phyloP scores from a whole-genome alignment of 2,113 vertebrate genomes.

The Sinocyclocheilus anshuiensis region DNA sequence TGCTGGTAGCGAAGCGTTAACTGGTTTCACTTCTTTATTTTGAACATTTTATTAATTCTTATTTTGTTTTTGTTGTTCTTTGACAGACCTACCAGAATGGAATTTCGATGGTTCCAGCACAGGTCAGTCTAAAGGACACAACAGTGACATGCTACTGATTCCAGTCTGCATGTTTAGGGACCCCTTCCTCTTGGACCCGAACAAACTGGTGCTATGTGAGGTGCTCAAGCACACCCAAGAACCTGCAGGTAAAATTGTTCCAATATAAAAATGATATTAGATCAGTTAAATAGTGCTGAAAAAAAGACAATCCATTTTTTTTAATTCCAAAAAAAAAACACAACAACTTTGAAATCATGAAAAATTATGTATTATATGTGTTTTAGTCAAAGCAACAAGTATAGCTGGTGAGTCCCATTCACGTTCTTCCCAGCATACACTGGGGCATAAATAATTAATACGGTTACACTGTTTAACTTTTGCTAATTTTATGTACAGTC shows the following conservation, averaged over 20 bases:
- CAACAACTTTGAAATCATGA: background rate
- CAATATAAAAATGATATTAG: background rate
- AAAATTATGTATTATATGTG: too few relatives aligned
- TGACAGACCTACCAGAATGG: slow-evolving; percentile 78
- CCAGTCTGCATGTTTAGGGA: slow-evolving; percentile 78
- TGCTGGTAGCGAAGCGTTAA: slow-evolving; percentile 64
- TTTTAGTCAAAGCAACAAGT: too few relatives aligned
- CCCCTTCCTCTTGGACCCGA: slow-evolving; percentile 75
- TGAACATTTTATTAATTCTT: background rate
- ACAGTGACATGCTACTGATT: slow-evolving; percentile 86
- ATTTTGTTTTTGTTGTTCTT: background rate
- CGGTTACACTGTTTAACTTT: background rate
- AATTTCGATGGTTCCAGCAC: slow-evolving; percentile 79
- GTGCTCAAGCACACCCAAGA: slow-evolving; percentile 78
- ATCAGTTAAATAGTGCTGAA: background rate
- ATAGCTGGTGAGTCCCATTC: background rate
- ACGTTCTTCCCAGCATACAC: background rate
- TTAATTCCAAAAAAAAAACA: too few relatives aligned
- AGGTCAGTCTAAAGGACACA: slow-evolving; percentile 75
- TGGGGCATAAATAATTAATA: background rate
- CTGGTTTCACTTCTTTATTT: background rate
- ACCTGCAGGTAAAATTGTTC: slow-evolving; percentile 69
- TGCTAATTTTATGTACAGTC: background rate
- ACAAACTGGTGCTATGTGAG: slow-evolving; percentile 79
- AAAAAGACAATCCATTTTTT: too few relatives aligned